Conservation (phyloP, 2,113 vertebrate genomes). For the Pelecanoides urinatrix region DNA sequence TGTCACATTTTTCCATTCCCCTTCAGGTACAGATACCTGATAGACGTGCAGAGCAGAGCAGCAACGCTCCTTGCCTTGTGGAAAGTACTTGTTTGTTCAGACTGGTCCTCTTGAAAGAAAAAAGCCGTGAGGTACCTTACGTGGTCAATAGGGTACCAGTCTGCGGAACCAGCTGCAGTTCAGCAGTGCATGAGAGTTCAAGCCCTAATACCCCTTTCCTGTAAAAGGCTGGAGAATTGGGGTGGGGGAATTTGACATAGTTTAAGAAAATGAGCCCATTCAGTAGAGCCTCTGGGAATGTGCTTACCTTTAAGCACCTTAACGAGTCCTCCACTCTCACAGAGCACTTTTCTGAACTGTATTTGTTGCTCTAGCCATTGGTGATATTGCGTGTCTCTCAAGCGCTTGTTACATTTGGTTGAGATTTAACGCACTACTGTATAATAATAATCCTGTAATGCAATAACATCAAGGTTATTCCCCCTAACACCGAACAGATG, state of each 20-base stretch:
- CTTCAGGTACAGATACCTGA: not conserved
- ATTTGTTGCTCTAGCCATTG: not conserved
- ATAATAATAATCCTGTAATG: slow-evolving; percentile 33
- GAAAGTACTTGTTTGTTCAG: not conserved
- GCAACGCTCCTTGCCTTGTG: not conserved
- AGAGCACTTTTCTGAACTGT: not conserved
- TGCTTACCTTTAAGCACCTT: not conserved
- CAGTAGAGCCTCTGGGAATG: not conserved
- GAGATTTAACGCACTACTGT: not conserved
- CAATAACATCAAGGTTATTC: slow-evolving; percentile 36
- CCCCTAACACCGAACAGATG: not conserved
- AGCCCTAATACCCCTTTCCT: not conserved
- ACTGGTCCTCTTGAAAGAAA: not conserved
- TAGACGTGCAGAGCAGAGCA: not conserved
- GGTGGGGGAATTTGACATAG: not conserved
- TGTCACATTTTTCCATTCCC: not conserved
- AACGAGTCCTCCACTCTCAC: not conserved
- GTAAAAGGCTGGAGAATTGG: not conserved
- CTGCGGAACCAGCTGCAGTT: not conserved
- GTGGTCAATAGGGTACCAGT: not conserved
- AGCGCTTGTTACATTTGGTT: not conserved
- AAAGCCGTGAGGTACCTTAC: not conserved
- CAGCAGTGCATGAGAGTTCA: not conserved
- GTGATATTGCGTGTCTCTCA: not conserved
- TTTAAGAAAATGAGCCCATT: not conserved